phyloP scores from a whole-genome alignment of 2,888 invertebrate species.

The Ophioninae sp. region DNA sequence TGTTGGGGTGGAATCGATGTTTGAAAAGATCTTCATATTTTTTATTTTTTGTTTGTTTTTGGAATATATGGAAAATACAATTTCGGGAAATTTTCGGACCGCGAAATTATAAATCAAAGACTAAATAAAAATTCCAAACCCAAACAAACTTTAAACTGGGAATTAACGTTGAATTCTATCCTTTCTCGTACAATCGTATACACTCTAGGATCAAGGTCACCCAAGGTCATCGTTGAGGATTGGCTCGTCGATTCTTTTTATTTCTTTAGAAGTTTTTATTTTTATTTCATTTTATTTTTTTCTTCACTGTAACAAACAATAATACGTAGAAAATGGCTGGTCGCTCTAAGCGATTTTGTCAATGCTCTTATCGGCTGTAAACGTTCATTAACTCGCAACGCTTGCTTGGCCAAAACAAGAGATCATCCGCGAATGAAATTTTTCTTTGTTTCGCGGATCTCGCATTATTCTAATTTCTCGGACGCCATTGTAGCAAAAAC shows the following conservation, averaged over 20 bases:
- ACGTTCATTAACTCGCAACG: not conserved
- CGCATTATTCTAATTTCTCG: not conserved
- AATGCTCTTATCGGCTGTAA: constrained; percentile 22
- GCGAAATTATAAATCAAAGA: too few species aligned
- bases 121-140: too few species aligned
- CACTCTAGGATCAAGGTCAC: not conserved
- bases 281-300: constrained; percentile 16
- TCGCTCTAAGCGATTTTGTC: constrained; percentile 37
- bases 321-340: constrained; percentile 58
- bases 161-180: too few species aligned
- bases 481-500: not conserved
- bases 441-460: not conserved
- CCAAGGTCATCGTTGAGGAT: not conserved
- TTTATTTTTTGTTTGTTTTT: too few species aligned
- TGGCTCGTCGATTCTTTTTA: not conserved
- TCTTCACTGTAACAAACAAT: constrained; percentile 51
- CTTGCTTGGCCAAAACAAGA: not conserved
- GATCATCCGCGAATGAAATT: not conserved
- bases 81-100: too few species aligned
- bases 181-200: not conserved
- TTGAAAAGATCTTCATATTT: too few species aligned
- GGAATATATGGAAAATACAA: too few species aligned
- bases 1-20: too few species aligned
- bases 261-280: not conserved
- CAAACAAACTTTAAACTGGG: too few species aligned